Conservation (phyloP, 2,888 invertebrate genomes). For the Seira ritae region DNA sequence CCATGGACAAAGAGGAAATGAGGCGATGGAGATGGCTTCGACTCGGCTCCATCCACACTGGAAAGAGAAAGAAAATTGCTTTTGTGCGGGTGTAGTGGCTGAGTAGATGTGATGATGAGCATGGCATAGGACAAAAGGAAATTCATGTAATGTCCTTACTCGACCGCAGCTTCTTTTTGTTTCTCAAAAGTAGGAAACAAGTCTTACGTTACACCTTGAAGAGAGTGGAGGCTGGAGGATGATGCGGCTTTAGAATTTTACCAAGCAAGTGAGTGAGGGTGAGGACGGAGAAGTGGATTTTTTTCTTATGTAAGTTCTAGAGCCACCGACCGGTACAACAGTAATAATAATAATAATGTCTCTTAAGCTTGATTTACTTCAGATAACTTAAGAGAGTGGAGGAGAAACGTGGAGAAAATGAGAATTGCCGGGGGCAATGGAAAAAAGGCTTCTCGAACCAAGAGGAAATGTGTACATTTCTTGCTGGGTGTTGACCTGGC, state of each 20-base stretch:
- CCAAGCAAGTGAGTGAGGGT: background rate
- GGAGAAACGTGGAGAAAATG: slow-evolving; percentile 22
- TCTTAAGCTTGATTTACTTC: background rate
- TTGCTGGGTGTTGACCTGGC: slow-evolving; percentile 25
- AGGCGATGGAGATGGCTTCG: background rate
- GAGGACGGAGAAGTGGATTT: slow-evolving; percentile 19
- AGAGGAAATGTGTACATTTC: background rate
- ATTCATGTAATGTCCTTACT: too few relatives aligned
- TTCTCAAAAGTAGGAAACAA: too few relatives aligned
- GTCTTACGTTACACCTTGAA: too few relatives aligned
- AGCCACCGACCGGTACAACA: too few relatives aligned
- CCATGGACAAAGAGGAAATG: background rate
- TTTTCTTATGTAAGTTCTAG: background rate
- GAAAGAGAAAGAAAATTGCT: background rate
- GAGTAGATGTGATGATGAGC: too few relatives aligned
- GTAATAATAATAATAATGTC: background rate
- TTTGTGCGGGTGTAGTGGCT: background rate
- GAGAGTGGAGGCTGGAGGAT: too few relatives aligned
- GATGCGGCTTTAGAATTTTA: too few relatives aligned
- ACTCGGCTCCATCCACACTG: background rate
- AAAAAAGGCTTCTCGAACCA: background rate
- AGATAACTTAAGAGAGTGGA: slow-evolving; percentile 2
- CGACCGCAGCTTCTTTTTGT: too few relatives aligned
- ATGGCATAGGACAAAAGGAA: too few relatives aligned
- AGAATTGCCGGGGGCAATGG: background rate